Evolutionary conservation across 2,797 vertebrate species (phyloP).

Genomic region (Acipenser ruthenus): DNA sequence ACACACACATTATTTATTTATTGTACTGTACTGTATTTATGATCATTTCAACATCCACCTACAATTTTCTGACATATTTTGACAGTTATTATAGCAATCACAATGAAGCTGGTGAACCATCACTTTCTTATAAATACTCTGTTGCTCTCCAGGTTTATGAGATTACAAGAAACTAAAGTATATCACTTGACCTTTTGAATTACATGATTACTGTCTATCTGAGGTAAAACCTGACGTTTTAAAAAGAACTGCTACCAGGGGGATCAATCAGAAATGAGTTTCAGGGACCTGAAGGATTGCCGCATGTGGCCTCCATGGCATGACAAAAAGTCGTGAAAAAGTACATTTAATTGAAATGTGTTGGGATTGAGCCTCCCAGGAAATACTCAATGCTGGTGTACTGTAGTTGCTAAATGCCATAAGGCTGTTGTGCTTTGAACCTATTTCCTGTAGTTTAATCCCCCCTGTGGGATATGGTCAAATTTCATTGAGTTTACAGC

Average conservation of each 20-base stretch:
- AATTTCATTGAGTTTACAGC: no score
- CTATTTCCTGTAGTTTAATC: no score
- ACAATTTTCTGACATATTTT: constrained; percentile 17
- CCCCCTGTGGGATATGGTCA: no score
- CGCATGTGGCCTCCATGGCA: background rate
- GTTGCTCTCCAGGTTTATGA: constrained; percentile 60
- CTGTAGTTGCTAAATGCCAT: no score
- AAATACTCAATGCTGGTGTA: background rate
- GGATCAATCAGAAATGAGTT: constrained; percentile 39
- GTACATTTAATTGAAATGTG: constrained; percentile 11
- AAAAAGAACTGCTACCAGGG: constrained; percentile 39
- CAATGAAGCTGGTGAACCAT: constrained; percentile 55
- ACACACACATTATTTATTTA: no score
- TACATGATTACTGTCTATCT: background rate
- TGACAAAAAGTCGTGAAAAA: constrained; percentile 14
- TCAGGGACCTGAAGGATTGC: constrained; percentile 19
- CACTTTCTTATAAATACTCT: constrained; percentile 57
- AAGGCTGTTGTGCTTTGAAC: no score
- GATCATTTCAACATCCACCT: no score
- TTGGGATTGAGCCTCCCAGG: background rate
- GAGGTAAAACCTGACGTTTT: constrained; percentile 40
- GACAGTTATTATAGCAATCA: constrained; percentile 47
- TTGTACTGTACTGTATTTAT: no score
- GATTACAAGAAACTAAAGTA: constrained; percentile 35
- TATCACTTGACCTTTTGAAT: constrained; percentile 12